Base-by-base conservation (phyloP, 2,888 invertebrate genomes). In the Drosophila merina region DNA sequence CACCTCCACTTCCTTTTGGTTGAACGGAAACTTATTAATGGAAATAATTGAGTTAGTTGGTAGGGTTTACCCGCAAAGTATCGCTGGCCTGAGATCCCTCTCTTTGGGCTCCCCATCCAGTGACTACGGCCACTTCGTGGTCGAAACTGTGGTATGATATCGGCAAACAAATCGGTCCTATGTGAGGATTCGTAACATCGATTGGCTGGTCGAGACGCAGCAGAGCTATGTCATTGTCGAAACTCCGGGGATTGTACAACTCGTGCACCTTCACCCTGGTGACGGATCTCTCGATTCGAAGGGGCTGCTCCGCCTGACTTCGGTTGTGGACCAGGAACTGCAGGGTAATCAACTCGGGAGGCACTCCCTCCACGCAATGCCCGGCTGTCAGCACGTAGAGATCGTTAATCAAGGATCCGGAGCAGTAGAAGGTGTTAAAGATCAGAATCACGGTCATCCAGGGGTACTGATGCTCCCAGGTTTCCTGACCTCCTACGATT, bases 141-240 rank as follows among this genome's bases (percentile, higher is more conserved):
- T 81, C 77, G 45, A 86, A 90, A 25, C 80, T 81, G 56, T 77
- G 73, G 8, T 73, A 66, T 0, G 59, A 42, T 0, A 92, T 91
- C 0, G 97, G 95, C 72, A 97, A 89, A 86, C 97, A 97, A 9
- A 95, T 96, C 0, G 97, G 96, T 38, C 95, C 93, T 54, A 96
- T 89, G 6, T 93, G 89, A 5, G n/a, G 52, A 2, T 92, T 93
- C 57, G 92, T 91, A 44, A 95, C 92, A 42, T 91, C 88, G 1
- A 95, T 92, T 69, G 93, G 92, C 49, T 93, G 90, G 62, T 94
- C 93, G 44, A 97, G 90, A 76, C 93, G 93, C 7, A 97, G 86
- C 10, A 97, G 90, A 0, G 96, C 96, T 64, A 97, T 96, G 78
- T 97, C 97, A 84, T 96, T 96, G 47, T 97, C 95, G 84, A 95